Evolutionary conservation across 2,113 vertebrate species (phyloP), one percentile per base, ranked within the genome.

Genomic region (Callipepla squamata): DNA sequence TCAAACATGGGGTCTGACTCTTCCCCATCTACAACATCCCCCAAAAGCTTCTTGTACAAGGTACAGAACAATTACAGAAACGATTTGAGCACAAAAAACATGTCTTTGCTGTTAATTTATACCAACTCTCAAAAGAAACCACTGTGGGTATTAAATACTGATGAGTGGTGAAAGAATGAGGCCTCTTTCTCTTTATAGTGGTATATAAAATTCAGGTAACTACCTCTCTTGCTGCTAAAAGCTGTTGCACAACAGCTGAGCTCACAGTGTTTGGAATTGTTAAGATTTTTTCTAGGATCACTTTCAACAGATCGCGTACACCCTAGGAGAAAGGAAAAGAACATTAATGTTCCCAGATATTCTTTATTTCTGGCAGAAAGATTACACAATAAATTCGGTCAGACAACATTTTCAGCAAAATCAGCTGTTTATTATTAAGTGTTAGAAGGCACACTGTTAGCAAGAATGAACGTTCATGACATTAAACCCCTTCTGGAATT

Each of bases 211-310:
- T 20, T 50, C 45, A 94, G 45, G 28, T 4, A 89, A n/a, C 95
- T 98, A 99, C 99, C 98, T 99, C 99, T 98, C 98, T 98, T 34
- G 99, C 99, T 90, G 98, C 98, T 80, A 99, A 97, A 92, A 99
- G 98, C 87, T 99, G 99, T 81, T 99, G 99, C 34, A 99, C 99
- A 86, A 99, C 99, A 81, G 99, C 99, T 73, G 99, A 99, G 97
- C 99, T 99, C 92, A 99, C 99, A 30, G 98, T 99, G 90, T 98
- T 99, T 3, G 99, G 99, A 95, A 99, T 98, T 73, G 98, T 99
- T 95, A 99, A 97, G 83, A 99, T 99, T 97, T 99, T 99, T 95
- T 99, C 99, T 94, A 99, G 96, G 84, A 99, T 98, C 34, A 98
- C 98, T 97, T 99, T 99, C 91, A 99, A 96, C 5, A 99, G 97